Conservation (phyloP, 2,888 invertebrate species). For the Caenorhabditis sp. region DNA sequence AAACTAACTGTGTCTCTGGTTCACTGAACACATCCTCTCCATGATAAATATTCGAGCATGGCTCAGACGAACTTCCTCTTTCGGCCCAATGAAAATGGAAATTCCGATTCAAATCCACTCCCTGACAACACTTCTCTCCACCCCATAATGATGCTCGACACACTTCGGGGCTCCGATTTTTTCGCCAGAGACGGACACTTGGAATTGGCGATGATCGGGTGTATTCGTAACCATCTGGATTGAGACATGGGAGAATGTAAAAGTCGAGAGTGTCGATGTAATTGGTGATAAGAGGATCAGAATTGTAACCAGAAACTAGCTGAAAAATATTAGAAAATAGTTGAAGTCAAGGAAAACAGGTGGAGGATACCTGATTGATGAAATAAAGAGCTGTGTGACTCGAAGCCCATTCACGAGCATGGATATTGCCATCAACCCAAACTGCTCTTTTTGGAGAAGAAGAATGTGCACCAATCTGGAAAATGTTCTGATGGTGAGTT, state of each 20-base stretch:
- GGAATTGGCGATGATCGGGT: constrained; percentile 63
- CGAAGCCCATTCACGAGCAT: constrained; percentile 70
- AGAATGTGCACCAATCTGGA: constrained; percentile 57
- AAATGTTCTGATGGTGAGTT: background rate
- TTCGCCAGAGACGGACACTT: constrained; percentile 69
- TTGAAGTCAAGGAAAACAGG: too few relatives aligned
- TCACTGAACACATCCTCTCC: constrained; percentile 70
- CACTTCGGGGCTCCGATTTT: constrained; percentile 67
- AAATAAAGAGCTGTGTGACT: constrained; percentile 70
- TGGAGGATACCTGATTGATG: too few relatives aligned
- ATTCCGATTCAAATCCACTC: constrained; percentile 70
- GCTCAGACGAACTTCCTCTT: constrained; percentile 67
- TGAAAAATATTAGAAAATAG: too few relatives aligned
- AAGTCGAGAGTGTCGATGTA: constrained; percentile 66
- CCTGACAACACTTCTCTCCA: constrained; percentile 67
- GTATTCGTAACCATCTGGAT: constrained; percentile 70
- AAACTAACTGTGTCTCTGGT: constrained; percentile 69
- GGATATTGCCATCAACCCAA: constrained; percentile 72
- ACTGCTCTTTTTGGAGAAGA: constrained; percentile 58
- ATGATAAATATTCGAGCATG: constrained; percentile 70
- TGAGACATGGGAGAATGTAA: constrained; percentile 67
- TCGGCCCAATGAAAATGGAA: constrained; percentile 71
- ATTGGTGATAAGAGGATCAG: constrained; percentile 60
- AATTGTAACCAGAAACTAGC: constrained; percentile 66
- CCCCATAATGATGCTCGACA: constrained; percentile 63